A percentile compares a stretch with the other conserved stretches of the same genome.
Evolutionary conservation across 64 coral and sea anemone genomes (phyloP).

Genomic region (Pachyseris speciosa): DNA sequence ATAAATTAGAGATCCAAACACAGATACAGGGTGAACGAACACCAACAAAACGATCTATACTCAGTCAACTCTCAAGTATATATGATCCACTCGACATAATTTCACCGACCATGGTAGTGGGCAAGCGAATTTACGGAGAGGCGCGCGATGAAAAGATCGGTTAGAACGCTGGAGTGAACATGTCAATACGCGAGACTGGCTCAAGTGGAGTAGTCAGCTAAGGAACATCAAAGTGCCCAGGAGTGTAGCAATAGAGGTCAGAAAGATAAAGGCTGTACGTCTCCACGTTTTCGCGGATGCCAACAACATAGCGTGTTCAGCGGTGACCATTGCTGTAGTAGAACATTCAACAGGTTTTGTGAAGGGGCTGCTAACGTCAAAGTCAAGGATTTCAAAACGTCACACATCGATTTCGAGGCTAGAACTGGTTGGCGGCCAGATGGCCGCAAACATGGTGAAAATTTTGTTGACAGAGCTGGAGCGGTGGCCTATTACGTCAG

Average conservation of each 20-base stretch:
- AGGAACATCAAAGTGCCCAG: slow-evolving; percentile 31
- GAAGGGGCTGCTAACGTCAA: slow-evolving; percentile 61
- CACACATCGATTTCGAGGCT: slow-evolving; percentile 20
- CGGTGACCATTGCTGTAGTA: slow-evolving; percentile 49
- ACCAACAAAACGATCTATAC: neutral
- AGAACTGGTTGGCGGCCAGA: slow-evolving; percentile 40
- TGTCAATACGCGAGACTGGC: neutral
- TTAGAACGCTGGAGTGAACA: slow-evolving; percentile 15
- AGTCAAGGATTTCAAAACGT: slow-evolving; percentile 68
- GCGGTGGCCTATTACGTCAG: slow-evolving; percentile 21
- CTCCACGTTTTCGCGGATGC: slow-evolving; percentile 66
- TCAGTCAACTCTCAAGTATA: slow-evolving; percentile 3
- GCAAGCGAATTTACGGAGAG: slow-evolving; percentile 48
- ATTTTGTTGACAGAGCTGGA: neutral
- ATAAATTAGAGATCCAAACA: slow-evolving; percentile 15
- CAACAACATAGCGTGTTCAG: slow-evolving; percentile 70
- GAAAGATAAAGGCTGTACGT: slow-evolving; percentile 11
- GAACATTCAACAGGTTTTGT: slow-evolving; percentile 31
- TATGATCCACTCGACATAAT: slow-evolving; percentile 38
- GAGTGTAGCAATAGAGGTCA: neutral
- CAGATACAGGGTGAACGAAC: neutral
- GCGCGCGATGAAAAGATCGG: slow-evolving; percentile 28
- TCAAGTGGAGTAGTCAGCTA: slow-evolving; percentile 52
- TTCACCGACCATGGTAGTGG: slow-evolving; percentile 30
- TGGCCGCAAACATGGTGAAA: slow-evolving; percentile 36